Evolutionary conservation across 1,140 invertebrate genomes (phyloP).

Genomic region (Diorhabda carinulata): DNA sequence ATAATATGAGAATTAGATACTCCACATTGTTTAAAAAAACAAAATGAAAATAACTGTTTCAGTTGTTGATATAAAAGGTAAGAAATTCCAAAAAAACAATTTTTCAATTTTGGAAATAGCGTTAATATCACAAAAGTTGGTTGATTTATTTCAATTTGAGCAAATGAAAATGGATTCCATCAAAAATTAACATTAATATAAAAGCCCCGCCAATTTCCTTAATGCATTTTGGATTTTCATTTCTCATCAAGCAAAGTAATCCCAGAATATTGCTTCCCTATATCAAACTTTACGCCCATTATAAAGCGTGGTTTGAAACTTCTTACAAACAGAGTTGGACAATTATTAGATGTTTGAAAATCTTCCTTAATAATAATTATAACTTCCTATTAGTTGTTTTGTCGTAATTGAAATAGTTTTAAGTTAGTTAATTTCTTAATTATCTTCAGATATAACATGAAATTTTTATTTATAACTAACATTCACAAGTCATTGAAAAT

Average conservation of each 20-base stretch:
- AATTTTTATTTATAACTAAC: too few species aligned
- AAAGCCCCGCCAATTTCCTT: conserved; percentile 47
- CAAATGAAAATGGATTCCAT: conserved; percentile 36
- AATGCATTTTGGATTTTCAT: conserved; percentile 48
- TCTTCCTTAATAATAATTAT: too few species aligned
- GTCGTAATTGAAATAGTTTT: too few species aligned
- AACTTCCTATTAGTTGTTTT: too few species aligned
- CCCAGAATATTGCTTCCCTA: conserved; percentile 44
- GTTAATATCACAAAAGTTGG: conserved; percentile 1
- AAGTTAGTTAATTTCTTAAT: too few species aligned
- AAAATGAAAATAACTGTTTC: not conserved
- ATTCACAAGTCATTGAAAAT: too few species aligned
- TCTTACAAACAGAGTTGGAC: conserved; percentile 33
- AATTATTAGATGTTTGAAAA: too few species aligned
- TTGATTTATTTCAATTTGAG: conserved; percentile 38
- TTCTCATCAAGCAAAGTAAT: conserved; percentile 49
- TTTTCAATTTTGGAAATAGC: not conserved
- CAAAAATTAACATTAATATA: conserved; percentile 47
- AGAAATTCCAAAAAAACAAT: not conserved
- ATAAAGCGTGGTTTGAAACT: conserved; percentile 44
- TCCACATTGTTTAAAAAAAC: not conserved
- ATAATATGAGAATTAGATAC: not conserved
- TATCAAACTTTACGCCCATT: conserved; percentile 47
- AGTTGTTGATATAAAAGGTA: not conserved
- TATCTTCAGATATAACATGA: too few species aligned